Evolutionary conservation across 53 echinoderm and acorn worm species (phyloP), one percentile per base, ranked within the genome.

Genomic region (Apostichopus leukothele): DNA sequence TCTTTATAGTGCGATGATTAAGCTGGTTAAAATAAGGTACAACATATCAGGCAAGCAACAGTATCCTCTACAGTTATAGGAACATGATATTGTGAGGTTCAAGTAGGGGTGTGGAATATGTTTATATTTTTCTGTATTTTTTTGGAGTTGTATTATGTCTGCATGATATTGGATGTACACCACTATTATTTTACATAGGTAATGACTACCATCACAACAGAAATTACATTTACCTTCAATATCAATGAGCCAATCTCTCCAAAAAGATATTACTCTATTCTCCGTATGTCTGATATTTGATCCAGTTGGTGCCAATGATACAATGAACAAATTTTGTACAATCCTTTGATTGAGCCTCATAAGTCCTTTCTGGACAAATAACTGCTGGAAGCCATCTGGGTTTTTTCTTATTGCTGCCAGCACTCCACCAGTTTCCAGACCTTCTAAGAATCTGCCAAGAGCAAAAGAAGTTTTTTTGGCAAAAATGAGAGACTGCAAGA

Each of bases 201-300:
- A 23, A 23, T 23, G 23, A 23, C 23, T 23, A 23, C 23, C 23
- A 23, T 27, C 27, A 27, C 27, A 27, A 27, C 27, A 27, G 27
- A 27, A 27, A 27, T 27, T 27, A 27, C 27, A 27, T 57, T 19
- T 27, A 78, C 78, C 27, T 78, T 78, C 78, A 78, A 78, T 78
- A 14, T 78, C 78, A 50, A 78, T 78, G 16, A 53, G 51, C 78
- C 78, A 78, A 27, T 78, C 78, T 16, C 51, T 26, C 78, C 78
- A 78, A 78, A 78, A 78, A 26, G 39, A 14, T 39, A 78, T 78
- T 0, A 78, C 25, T 16, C 51, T 20, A 14, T 78, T 51, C 6
- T 78, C 78, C 7, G 14, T 50, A 26, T 27, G 7, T 14, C 78
- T 20, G 7, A 8, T 78, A 8, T 78, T 78, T 23, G 78, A 78